These are phyloP conservation scores for Diacarnus erythraeanus DNA, from an alignment of 37 sponge, comb jelly and placozoan species.

Conservation along the genomic window DNA sequence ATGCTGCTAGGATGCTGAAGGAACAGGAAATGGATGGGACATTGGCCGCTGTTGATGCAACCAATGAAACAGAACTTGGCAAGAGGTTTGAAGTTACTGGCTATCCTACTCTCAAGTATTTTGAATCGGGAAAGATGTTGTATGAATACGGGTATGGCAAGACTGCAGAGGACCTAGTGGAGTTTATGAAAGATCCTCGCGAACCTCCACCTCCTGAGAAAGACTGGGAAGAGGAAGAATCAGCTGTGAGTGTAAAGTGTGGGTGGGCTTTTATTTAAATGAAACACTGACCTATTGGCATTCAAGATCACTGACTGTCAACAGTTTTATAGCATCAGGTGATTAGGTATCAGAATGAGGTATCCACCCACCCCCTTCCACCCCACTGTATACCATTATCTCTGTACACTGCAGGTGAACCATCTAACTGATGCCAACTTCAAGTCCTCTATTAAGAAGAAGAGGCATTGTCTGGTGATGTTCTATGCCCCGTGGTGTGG, in stretches of 20 bases:
- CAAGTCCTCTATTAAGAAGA: constrained; percentile 76
- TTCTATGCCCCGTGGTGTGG: constrained; percentile 99
- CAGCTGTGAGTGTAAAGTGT: constrained; percentile 28
- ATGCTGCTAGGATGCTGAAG: constrained; percentile 67
- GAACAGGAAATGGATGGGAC: constrained; percentile 62
- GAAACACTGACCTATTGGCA: too few species aligned
- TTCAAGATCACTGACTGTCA: too few species aligned
- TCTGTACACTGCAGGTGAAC: constrained; percentile 10
- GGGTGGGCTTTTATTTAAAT: not conserved
- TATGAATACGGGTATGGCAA: constrained; percentile 73
- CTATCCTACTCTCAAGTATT: constrained; percentile 83
- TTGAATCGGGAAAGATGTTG: constrained; percentile 57
- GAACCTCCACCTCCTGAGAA: constrained; percentile 88
- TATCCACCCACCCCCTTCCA: too few species aligned
- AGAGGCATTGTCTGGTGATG: constrained; percentile 87
- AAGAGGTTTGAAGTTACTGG: constrained; percentile 73
- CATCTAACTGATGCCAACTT: constrained; percentile 77
- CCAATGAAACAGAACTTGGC: constrained; percentile 53
- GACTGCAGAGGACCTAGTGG: constrained; percentile 65
- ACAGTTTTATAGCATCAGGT: too few species aligned
- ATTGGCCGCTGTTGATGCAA: constrained; percentile 90
- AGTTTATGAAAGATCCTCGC: constrained; percentile 90
- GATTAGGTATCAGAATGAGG: too few species aligned
- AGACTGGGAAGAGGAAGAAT: constrained; percentile 77
- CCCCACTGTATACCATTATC: too few species aligned